Percentiles rank a stretch among this genome's conserved stretches.
Evolutionary conservation across 2,797 vertebrate species (phyloP).

Genomic region (Xerus rutilus): DNA sequence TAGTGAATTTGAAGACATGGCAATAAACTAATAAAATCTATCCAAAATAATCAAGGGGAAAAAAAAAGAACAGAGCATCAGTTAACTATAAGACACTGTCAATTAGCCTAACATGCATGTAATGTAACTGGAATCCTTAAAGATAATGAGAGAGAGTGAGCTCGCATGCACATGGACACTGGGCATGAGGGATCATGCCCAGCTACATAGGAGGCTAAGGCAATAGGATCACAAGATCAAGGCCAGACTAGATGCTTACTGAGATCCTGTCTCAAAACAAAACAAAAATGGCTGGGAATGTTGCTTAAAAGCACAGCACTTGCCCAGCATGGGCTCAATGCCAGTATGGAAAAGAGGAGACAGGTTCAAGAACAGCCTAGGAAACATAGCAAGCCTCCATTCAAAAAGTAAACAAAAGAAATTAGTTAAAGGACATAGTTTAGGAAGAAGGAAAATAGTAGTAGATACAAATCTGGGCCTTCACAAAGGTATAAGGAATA

Average conservation of each 20-base stretch:
- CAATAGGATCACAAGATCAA: too few relatives aligned
- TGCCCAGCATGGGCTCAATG: too few relatives aligned
- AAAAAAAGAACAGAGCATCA: too few relatives aligned
- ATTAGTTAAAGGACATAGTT: not conserved
- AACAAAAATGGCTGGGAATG: too few relatives aligned
- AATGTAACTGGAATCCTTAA: not conserved
- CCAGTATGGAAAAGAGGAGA: not conserved
- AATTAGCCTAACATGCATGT: not conserved
- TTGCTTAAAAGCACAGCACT: too few relatives aligned
- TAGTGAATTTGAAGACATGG: not conserved
- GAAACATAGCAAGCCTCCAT: not conserved
- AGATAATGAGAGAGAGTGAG: not conserved
- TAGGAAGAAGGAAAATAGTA: not conserved
- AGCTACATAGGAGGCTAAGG: too few relatives aligned
- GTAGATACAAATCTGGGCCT: not conserved
- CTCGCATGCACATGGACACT: too few relatives aligned
- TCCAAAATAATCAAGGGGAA: not conserved
- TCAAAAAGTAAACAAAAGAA: not conserved
- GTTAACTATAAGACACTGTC: not conserved
- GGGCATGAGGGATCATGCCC: too few relatives aligned
- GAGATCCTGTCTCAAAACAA: too few relatives aligned
- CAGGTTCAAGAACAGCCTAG: not conserved
- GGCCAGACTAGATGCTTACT: too few relatives aligned
- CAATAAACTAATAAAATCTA: not conserved
- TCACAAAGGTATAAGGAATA: constrained; percentile 2